Conservation (phyloP, 2,797 vertebrate species). For the Pseudochaenichthys georgianus region DNA sequence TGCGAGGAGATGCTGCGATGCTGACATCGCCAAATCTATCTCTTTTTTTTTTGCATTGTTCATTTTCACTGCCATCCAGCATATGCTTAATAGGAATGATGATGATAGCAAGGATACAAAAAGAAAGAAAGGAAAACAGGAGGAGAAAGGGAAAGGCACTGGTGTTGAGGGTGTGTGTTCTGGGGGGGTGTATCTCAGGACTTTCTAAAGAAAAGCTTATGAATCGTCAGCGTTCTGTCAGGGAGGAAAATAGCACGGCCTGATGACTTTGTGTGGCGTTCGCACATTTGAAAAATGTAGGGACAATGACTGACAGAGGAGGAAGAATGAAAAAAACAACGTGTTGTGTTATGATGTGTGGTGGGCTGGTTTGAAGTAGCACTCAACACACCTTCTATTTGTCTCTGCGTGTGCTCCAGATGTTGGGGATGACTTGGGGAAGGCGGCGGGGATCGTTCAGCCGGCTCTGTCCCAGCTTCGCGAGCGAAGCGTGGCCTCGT, state of each 20-base stretch:
- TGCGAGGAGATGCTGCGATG: conserved; percentile 70
- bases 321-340: conserved; percentile 35
- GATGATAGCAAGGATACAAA: conserved; percentile 93
- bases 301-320: conserved; percentile 72
- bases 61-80: conserved; percentile 91
- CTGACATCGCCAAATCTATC: conserved; percentile 82
- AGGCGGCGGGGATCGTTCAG: conserved; percentile 89
- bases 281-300: conserved; percentile 87
- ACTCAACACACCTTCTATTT: conserved; percentile 87
- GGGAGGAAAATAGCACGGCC: conserved; percentile 87
- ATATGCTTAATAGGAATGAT: conserved; percentile 90
- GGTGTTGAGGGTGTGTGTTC: conserved; percentile 46
- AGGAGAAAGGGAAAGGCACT: conserved; percentile 46
- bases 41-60: conserved; percentile 87
- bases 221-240: conserved; percentile 98
- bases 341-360: conserved; percentile 85
- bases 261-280: conserved; percentile 92
- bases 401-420: conserved; percentile 85
- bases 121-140: conserved; percentile 82
- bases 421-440: conserved; percentile 94
- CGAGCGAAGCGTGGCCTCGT: conserved; percentile 91
- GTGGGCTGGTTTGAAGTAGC: conserved; percentile 87
- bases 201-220: conserved; percentile 86
- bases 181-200: conserved; percentile 66
- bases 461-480: conserved; percentile 92